Evolutionary conservation across 2,113 vertebrate species (phyloP), one percentile per base, ranked within the genome.

Genomic region (Oncorhynchus keta): DNA sequence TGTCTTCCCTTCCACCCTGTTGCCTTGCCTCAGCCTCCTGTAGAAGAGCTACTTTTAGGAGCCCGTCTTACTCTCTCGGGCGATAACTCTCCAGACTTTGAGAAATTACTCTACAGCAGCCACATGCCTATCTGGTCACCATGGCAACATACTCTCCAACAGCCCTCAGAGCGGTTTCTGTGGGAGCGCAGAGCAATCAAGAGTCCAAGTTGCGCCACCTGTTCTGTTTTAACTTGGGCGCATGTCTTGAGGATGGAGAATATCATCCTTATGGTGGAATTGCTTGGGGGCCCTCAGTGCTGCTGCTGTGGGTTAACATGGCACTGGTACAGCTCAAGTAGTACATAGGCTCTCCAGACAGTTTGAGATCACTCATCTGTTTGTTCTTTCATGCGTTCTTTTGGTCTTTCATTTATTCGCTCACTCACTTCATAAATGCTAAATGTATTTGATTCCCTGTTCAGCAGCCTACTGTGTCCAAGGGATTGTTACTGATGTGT

Each of bases 71-170:
- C 39, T 16, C 28, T 62, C 16, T 51, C 24, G 24, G 32, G 30
- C 49, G 35, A 70, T 78, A 76, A 45, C 59, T 80, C 35, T 68
- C 6, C 28, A 78, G n/a, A 51, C 70, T 35, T 45, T 69, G 59
- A 79, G 75, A 75, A 51, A 73, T 65, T 71, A 59, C n/a, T 65
- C 59, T 20, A 59, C 70, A 59, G 69, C 14, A 39, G 39, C 62
- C 18, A 6, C 55, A 80, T 68, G 20, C 68, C 75, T 80, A 76
- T 67, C 71, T 76, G 68, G 84, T 91, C 76, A 70, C 84, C 82
- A 90, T 89, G 79, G 89, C 68, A 88, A 89, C 88, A n/a, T 59
- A 68, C 71, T 83, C 83, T 85, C 76, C 74, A 81, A 81, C 79
- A 81, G 75, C 72, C 77, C 77, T 78, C 68, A n/a, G 5, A 68